Conservation (phyloP, 64 coral and sea anemone species). For the Montipora sp. region DNA sequence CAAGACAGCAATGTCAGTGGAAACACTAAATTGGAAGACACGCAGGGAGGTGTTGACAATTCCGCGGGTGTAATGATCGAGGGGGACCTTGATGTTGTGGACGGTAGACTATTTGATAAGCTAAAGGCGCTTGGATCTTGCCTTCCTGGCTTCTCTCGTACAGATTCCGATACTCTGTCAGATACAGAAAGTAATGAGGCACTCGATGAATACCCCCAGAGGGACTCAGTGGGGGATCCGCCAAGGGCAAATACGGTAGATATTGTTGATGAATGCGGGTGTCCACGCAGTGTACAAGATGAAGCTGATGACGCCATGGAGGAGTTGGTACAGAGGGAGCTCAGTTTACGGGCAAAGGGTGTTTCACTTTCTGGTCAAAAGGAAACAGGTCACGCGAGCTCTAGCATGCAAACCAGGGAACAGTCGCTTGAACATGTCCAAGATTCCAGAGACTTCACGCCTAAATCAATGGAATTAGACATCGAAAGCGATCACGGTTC, state of each 20-base stretch:
- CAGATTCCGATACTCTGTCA: slow-evolving; percentile 28
- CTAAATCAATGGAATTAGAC: not conserved
- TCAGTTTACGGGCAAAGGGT: slow-evolving; percentile 22
- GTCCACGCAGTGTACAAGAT: slow-evolving; percentile 28
- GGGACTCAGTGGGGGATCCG: not conserved
- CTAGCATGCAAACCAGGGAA: not conserved
- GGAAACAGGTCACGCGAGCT: not conserved
- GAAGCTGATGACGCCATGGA: slow-evolving; percentile 77
- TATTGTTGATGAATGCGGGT: not conserved
- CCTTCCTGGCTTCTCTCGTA: slow-evolving; percentile 45
- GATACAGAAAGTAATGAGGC: slow-evolving; percentile 31
- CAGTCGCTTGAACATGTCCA: not conserved
- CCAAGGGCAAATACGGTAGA: not conserved
- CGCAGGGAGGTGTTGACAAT: not conserved
- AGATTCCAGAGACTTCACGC: not conserved
- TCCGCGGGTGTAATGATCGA: not conserved
- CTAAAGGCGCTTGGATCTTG: slow-evolving; percentile 50
- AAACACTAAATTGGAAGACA: not conserved
- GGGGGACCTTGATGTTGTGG: slow-evolving; percentile 71
- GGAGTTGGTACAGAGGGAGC: slow-evolving; percentile 33
- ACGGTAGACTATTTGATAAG: slow-evolving; percentile 65
- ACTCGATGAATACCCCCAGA: not conserved
- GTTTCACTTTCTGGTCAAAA: not conserved
- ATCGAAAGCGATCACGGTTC: not conserved
- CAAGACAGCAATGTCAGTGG: not conserved